Base-by-base conservation (phyloP, 2,113 vertebrate species). In the Henicopernis longicauda region DNA sequence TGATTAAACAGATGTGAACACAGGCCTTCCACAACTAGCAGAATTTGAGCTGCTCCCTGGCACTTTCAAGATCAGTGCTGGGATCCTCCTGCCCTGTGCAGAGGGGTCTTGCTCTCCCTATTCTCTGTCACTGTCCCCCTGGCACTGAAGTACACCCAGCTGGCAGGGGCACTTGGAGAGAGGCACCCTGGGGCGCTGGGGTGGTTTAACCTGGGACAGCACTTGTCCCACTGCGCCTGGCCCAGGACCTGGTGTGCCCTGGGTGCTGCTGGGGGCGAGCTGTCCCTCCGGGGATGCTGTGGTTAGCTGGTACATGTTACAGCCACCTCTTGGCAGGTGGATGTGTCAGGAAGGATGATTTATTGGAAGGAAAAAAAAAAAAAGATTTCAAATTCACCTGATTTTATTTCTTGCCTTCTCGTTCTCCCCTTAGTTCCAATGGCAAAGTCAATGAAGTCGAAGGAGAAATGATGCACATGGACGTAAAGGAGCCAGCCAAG, bases 401-500 rank as follows among this genome's bases (percentile, higher is more conserved):
- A 44, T 62, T 87, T 65, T 47, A 45, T 79, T 69, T 89, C 36
- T 92, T 6, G 0, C 29, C 16, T 81, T 91, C 22, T 77, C 12
- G 2, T 86, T 89, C 59, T 91, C 34, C 20, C 47, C 65, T 42
- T 69, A 98, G 98, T 59, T 29, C 95, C 52, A 98, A 98, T 66
- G 99, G 98, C 82, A 98, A 97, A 42, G 16, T 98, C 90, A 98
- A 97, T 9, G 98, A 98, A 84, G 97, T 98, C 0, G 98, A 98
- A 96, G 99, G 99, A 21, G 98, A 97, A 23, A 97, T 98, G n/a
- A 97, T 98, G 59, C 96, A 97, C 25, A 97, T 95, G 79, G 98
- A 99, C 65, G 58, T 97, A 15, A 98, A 98, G 44, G 98, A 99
- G 86, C 99, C 99, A 0, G 99, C 99, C 90, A 99, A 99, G 95